Percentiles rank a stretch among this genome's conserved stretches.
Conservation (phyloP, 1,140 invertebrate genomes). For the Scaptomyza pallida region DNA sequence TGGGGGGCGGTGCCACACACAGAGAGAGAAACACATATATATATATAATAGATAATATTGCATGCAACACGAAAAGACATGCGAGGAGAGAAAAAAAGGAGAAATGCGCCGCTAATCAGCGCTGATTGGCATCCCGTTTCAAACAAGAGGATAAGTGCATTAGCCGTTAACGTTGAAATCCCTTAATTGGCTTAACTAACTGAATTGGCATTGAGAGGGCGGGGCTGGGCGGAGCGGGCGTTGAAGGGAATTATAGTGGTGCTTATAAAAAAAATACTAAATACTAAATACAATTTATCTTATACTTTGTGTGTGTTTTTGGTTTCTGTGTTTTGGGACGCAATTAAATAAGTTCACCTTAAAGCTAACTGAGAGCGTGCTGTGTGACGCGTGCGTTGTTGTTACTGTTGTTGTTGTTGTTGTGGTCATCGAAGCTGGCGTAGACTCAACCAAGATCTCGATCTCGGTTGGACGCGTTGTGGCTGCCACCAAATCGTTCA, state of each 20-base stretch:
- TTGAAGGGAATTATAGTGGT: conserved; percentile 20
- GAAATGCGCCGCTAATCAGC: conserved; percentile 32
- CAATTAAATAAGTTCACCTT: conserved; percentile 39
- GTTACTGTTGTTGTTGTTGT: conserved; percentile 41
- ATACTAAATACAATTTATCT: too few species aligned
- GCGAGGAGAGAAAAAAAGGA: conserved; percentile 19
- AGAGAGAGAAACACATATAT: conserved; percentile 11
- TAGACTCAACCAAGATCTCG: conserved; percentile 47
- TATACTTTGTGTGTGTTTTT: conserved; percentile 3
- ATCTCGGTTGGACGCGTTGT: conserved; percentile 36
- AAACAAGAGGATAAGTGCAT: conserved; percentile 36
- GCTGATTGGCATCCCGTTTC: conserved; percentile 46
- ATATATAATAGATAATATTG: background rate
- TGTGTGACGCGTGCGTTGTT: conserved; percentile 40
- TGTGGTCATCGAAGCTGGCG: conserved; percentile 57
- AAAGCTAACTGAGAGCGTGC: conserved; percentile 45
- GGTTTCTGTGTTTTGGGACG: background rate
- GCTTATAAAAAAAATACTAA: conserved; percentile 15
- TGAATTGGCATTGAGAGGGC: background rate
- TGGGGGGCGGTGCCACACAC: conserved; percentile 20
- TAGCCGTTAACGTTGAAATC: conserved; percentile 30
- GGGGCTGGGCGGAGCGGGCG: background rate
- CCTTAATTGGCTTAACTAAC: conserved; percentile 49
- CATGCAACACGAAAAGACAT: conserved; percentile 30
- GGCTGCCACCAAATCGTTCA: conserved; percentile 27